Percentiles rank a stretch among this genome's conserved stretches.
phyloP scores from a whole-genome alignment of 2,888 invertebrate species.

The Netelia melanura region DNA sequence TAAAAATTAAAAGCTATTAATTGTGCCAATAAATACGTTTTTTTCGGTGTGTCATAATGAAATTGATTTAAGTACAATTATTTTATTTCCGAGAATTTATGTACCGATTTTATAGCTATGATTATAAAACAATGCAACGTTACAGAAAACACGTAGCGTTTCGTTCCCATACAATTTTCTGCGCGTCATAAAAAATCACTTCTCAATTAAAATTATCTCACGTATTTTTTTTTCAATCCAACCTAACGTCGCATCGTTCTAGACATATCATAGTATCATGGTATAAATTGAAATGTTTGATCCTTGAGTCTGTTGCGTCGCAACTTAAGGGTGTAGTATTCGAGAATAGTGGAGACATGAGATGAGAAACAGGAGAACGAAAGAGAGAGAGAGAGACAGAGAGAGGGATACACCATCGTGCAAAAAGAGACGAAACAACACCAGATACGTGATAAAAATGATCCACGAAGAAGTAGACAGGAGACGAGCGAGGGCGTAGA shows the following conservation, averaged over 20 bases:
- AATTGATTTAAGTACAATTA: background rate
- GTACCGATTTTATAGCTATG: background rate
- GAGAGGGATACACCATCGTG: slow-evolving; percentile 12
- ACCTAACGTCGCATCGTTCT: background rate
- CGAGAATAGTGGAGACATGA: slow-evolving; percentile 41
- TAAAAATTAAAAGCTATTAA: no score
- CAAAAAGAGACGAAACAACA: slow-evolving; percentile 36
- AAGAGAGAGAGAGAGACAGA: background rate
- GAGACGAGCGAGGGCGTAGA: slow-evolving; percentile 38
- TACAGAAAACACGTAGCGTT: background rate
- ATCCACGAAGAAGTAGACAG: slow-evolving; percentile 37
- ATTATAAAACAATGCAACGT: background rate
- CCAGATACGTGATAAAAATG: slow-evolving; percentile 62
- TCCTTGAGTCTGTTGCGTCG: slow-evolving; percentile 11
- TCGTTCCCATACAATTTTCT: background rate
- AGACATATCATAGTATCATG: slow-evolving; percentile 4
- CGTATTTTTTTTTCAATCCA: background rate
- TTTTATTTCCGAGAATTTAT: background rate
- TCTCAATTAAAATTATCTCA: background rate
- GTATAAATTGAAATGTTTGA: slow-evolving; percentile 54
- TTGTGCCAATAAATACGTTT: no score
- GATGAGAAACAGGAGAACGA: background rate
- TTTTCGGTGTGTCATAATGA: no score
- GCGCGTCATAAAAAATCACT: background rate
- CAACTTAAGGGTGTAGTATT: slow-evolving; percentile 36